Base-by-base conservation (phyloP, 2,888 invertebrate species). In the Hoplodrina ambigua region DNA sequence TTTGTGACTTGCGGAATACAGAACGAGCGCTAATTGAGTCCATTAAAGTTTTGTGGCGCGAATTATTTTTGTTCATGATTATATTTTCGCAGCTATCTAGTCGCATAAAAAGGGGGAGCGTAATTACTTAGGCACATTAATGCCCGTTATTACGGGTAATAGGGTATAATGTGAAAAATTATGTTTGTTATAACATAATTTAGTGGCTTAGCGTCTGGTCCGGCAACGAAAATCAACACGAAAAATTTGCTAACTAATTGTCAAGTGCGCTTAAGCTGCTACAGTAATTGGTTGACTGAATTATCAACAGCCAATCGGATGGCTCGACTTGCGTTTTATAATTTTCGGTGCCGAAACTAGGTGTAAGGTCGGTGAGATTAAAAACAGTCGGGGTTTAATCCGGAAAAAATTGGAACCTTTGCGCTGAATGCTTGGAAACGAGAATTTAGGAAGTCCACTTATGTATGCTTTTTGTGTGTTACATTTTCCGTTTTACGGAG, bases 1-100 rank as follows among this genome's bases (percentile, higher is more conserved):
- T 89, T 84, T 65, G 79, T 74, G 80, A 86, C 86, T 87, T 80
- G 83, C 81, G 72, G 78, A 75, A 83, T 87, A 85, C 70, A 71
- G 76, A 72, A 79, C 82, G 81, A 72, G 78, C 85, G 78, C 86
- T 91, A 90, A 90, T 90, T 90, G 88, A 88, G 83, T 87, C 86
- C 88, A 88, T 90, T 89, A 87, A 86, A 86, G 85, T 88, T 89
- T 86, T 83, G 85, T 86, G 83, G 75, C 25, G 71, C 70, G 79
- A 84, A 86, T 87, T 87, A 88, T 87, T 88, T 86, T 85, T 80
- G 76, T 82, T 68, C 79, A 78, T 80, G 85, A 86, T 85, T 84
- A 84, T 86, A 84, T 86, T 85, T 85, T 79, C 76, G 77, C 59
- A 65, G 84, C 85, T 85, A 83, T 82, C 77, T 84, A 13, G 80